Evolutionary conservation across 2,888 invertebrate species (phyloP), one percentile per base, ranked within the genome.

Genomic region (Clanis bilineata): DNA sequence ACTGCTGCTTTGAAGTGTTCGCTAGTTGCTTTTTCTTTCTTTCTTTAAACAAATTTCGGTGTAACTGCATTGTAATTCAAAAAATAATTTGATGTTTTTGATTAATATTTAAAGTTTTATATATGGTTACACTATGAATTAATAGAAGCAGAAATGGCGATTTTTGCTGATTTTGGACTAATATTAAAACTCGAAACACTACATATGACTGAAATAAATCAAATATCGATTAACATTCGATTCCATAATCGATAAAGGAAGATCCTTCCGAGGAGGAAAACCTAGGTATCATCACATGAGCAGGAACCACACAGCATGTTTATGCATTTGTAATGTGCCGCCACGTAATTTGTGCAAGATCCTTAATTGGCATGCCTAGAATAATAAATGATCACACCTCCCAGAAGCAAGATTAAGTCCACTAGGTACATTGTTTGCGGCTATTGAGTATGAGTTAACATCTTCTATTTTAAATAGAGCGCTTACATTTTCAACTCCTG

Each of bases 371-470:
- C 10, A 15, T 51, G 18, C 10, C 51, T 51, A 32, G 51, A 51
- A 32, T 51, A 18, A 51, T 18, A 51, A 51, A 6, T 7, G 28
- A 32, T 51, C 51, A 51, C 51, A 51, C 51, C 51, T 51, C 51
- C 51, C 51, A 51, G 51, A 51, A 51, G 18, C 18, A 28, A 3
- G 4, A 51, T 22, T 10, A 41, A 18, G 41, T 18, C 41, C 41
- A 41, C 41, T 41, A 18, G 41, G 41, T 6, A 41, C 18, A 15
- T 6, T 7, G 18, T 9, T 21, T 41, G 18, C 1, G 32, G 9
- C 6, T 5, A 5, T 32, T 32, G 5, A 32, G 7, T 32, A 3
- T 32, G 3, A 32, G 32, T 32, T 3, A 3, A 5, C 32, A 32
- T 32, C 32, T 32, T 3, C 1, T 32, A 32, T 9, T 21, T 9